Percentiles rank a stretch among this genome's conserved stretches.
Conservation (phyloP, 2,888 invertebrate genomes). For the Tenthredo scrophulariae region DNA sequence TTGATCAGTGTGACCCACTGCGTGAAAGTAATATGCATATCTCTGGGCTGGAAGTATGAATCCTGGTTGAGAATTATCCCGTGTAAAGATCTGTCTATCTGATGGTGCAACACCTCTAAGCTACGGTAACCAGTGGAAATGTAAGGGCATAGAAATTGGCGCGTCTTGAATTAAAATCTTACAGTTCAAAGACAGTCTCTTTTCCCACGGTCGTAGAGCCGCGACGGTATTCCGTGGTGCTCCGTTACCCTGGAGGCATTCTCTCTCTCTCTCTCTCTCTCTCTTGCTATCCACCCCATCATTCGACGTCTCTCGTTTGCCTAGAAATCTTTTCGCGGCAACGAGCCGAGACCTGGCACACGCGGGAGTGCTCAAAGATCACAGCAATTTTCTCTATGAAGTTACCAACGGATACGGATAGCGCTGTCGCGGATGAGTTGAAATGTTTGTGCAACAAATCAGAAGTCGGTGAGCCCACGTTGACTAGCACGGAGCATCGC, state of each 20-base stretch:
- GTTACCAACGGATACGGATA: slow-evolving; percentile 48
- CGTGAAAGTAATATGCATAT: background rate
- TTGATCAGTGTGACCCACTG: slow-evolving; percentile 1
- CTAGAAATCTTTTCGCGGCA: slow-evolving; percentile 42
- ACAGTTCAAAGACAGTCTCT: slow-evolving; percentile 41
- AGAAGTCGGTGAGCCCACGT: slow-evolving; percentile 58
- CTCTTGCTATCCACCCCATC: background rate
- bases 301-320: slow-evolving; percentile 43
- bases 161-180: slow-evolving; percentile 38
- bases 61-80: background rate
- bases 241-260: slow-evolving; percentile 10
- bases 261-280: background rate
- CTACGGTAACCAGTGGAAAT: background rate
- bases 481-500: slow-evolving; percentile 26
- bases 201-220: slow-evolving; percentile 15
- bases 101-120: background rate
- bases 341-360: slow-evolving; percentile 41
- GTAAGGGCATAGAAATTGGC: slow-evolving; percentile 7
- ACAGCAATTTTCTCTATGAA: slow-evolving; percentile 51
- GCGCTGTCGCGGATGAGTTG: slow-evolving; percentile 58
- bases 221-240: background rate
- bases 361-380: slow-evolving; percentile 51
- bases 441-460: slow-evolving; percentile 65
- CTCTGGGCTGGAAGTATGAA: background rate
- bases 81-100: background rate